Base-by-base conservation (phyloP, 2,888 invertebrate genomes). In the Acanthacorydalis orientalis region DNA sequence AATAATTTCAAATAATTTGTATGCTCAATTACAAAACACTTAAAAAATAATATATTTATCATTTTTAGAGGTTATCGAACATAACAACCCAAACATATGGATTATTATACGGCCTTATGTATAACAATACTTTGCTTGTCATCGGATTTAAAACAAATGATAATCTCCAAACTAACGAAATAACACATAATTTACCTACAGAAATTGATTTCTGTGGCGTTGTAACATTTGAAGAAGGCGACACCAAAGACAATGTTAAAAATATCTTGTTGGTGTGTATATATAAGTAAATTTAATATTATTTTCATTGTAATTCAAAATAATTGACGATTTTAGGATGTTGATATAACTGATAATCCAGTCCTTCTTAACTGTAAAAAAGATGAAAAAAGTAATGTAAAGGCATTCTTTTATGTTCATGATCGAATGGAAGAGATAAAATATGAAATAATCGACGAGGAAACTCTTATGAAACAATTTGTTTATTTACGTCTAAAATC, bases 281-380 rank as follows among this genome's bases (percentile, higher is more conserved):
- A 9, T 35, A 46, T 39, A 12, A 35, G n/a, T 23, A 37, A 12
- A n/a, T 12, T 50, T 14, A 45, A 2, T 34, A 7, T 12, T 39
- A 12, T 43, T 32, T 10, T 48, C 8, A 31, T n/a, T n/a, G n/a
- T 9, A 46, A 33, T 39, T 49, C 11, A 7, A 43, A 33, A 41
- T 6, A 32, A 12, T 47, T 45, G 39, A 16, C 23, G 40, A 47
- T 51, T 52, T 42, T 53, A 74, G 73, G 78, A 82, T 64, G 78
- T 86, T 49, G 81, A 84, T 60, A 80, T 85, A 56, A 85, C 85
- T 45, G 85, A 86, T 58, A 85, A 84, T 65, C 85, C 85, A 3
- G 68, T 85, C 49, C 69, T 83, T 46, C 65, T 86, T 39, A 69
- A 70, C 49, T 70, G 73, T 54, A 68, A 68, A 15, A 63, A 74